These are phyloP conservation scores for Drosophila paulistorum DNA, from an alignment of 1,140 invertebrate genomes.

Conservation along the genomic window DNA sequence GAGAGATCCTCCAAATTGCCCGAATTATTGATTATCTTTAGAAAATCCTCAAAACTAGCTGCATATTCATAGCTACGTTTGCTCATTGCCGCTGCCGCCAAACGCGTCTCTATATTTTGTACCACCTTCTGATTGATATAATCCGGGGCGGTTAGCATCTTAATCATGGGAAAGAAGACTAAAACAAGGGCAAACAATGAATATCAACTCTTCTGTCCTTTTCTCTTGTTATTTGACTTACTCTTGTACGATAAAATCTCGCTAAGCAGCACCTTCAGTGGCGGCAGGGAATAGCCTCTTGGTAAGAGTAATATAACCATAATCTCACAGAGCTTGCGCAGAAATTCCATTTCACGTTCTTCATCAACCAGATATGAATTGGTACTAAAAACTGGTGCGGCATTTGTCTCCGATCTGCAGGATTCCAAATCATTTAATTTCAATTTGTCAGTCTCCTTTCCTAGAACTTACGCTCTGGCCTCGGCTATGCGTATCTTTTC, in stretches of 20 bases:
- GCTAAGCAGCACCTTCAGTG: constrained; percentile 90
- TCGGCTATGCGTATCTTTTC: constrained; percentile 91
- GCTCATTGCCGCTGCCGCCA: constrained; percentile 90
- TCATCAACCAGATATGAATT: constrained; percentile 89
- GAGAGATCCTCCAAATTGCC: constrained; percentile 92
- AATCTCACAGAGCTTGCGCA: constrained; percentile 91
- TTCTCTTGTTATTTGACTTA: constrained; percentile 79
- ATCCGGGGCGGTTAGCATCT: constrained; percentile 93
- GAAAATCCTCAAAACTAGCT: constrained; percentile 94
- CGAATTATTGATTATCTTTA: constrained; percentile 92
- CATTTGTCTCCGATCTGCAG: constrained; percentile 85
- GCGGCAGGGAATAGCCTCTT: constrained; percentile 89
- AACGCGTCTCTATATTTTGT: constrained; percentile 90
- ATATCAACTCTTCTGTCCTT: too few species aligned
- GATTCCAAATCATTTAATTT: constrained; percentile 4
- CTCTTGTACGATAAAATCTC: constrained; percentile 93
- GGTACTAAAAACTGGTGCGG: constrained; percentile 88
- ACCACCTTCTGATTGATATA: constrained; percentile 95
- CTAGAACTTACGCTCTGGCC: constrained; percentile 87
- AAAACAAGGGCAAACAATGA: background rate
- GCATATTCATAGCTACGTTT: constrained; percentile 93
- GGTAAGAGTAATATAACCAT: constrained; percentile 92
- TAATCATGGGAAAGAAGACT: constrained; percentile 93
- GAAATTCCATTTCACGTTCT: constrained; percentile 90
- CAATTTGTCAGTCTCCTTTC: background rate